These are phyloP conservation scores for Spodoptera picta DNA, from an alignment of 2,888 invertebrate species.

Conservation along the genomic window DNA sequence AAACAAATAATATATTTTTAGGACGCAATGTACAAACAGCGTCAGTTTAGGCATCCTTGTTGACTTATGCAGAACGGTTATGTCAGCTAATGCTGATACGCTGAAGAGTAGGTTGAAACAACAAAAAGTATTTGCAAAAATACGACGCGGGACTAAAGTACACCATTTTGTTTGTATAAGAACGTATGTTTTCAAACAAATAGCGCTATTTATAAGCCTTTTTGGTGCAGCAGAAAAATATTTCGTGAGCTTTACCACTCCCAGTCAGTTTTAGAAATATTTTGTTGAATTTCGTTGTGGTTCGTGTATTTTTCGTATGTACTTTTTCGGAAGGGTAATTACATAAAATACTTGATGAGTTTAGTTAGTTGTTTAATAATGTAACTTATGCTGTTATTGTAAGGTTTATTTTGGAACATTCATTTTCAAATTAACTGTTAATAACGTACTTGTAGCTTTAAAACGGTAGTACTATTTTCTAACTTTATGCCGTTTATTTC, in stretches of 20 bases:
- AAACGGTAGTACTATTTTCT: too few species aligned
- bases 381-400: too few species aligned
- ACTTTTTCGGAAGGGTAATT: too few species aligned
- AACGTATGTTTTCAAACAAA: conserved; percentile 14
- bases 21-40: conserved; percentile 14
- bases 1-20: conserved; percentile 11
- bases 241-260: neutral
- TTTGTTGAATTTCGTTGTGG: neutral
- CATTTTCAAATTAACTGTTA: too few species aligned
- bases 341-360: too few species aligned
- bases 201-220: conserved; percentile 10
- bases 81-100: conserved; percentile 44
- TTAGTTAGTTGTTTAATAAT: too few species aligned
- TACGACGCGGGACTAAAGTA: conserved; percentile 16
- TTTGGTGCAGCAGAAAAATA: conserved; percentile 5
- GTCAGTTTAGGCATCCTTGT: conserved; percentile 43
- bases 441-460: too few species aligned
- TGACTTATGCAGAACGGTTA: conserved; percentile 53
- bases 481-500: too few species aligned
- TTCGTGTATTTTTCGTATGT: too few species aligned
- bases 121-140: conserved; percentile 44
- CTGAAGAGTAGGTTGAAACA: conserved; percentile 36
- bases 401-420: too few species aligned
- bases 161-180: conserved; percentile 18
- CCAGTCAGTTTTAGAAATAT: neutral